phyloP scores from a whole-genome alignment of 2,888 invertebrate species.

The Tenthredo scrophulariae region DNA sequence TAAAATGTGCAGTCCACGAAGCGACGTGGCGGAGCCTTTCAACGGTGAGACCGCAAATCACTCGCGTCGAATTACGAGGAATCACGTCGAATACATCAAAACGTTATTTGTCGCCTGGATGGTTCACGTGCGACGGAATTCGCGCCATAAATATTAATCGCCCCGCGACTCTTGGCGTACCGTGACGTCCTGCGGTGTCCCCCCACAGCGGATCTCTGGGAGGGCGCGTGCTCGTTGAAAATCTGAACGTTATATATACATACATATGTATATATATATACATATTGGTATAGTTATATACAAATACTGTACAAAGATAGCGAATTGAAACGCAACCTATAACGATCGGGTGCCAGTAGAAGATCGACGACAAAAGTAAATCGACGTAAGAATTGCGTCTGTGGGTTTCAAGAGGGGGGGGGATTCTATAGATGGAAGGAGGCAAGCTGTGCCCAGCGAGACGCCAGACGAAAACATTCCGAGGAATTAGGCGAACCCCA shows the following conservation, averaged over 20 bases:
- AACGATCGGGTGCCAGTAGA: neutral
- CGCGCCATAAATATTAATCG: slow-evolving; percentile 51
- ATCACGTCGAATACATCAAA: slow-evolving; percentile 50
- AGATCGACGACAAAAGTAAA: slow-evolving; percentile 30
- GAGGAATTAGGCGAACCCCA: slow-evolving; percentile 74
- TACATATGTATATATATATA: neutral
- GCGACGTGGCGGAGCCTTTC: neutral
- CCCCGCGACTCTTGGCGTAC: slow-evolving; percentile 42
- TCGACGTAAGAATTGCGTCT: slow-evolving; percentile 42
- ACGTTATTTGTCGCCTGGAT: slow-evolving; percentile 41
- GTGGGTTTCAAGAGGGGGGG: slow-evolving; percentile 46
- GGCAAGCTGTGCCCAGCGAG: slow-evolving; percentile 75
- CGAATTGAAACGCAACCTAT: slow-evolving; percentile 36
- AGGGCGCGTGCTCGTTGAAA: slow-evolving; percentile 40
- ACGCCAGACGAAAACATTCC: slow-evolving; percentile 75
- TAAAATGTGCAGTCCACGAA: neutral
- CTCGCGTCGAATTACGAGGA: slow-evolving; percentile 54
- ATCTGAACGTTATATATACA: slow-evolving; percentile 1
- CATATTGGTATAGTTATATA: neutral
- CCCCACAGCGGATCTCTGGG: slow-evolving; percentile 28
- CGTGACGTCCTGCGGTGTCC: slow-evolving; percentile 48
- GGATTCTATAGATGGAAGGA: slow-evolving; percentile 64
- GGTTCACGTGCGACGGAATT: slow-evolving; percentile 37
- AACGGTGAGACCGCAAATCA: slow-evolving; percentile 46
- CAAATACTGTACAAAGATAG: neutral